phyloP scores from a whole-genome alignment of 2,888 invertebrate genomes.

The Ophion costatus region DNA sequence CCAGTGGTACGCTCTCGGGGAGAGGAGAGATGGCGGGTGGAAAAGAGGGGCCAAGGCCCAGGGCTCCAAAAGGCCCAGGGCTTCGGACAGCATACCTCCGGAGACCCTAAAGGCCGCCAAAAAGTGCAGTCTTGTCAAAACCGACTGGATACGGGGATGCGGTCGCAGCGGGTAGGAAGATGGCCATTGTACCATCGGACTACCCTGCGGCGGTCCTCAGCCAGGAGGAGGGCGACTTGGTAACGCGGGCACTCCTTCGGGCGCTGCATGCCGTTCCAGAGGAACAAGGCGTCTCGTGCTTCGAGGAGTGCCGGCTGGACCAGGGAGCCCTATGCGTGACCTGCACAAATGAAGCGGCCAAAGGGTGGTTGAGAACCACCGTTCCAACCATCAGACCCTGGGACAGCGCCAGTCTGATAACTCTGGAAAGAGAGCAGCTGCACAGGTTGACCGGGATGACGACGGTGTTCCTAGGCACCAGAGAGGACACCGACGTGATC shows the following conservation, averaged over 20 bases:
- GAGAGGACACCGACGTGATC: no score
- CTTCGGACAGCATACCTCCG: constrained; percentile 24
- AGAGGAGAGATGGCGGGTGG: neutral
- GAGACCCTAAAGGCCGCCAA: constrained; percentile 14
- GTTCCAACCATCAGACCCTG: no score
- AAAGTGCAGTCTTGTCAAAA: neutral
- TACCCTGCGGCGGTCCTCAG: neutral
- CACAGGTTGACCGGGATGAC: no score
- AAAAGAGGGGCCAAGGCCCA: neutral
- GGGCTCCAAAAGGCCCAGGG: constrained; percentile 22
- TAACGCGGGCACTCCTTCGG: constrained; percentile 23
- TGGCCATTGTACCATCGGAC: constrained; percentile 6
- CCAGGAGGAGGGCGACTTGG: constrained; percentile 10
- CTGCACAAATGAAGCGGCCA: no score
- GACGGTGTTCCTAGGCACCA: no score
- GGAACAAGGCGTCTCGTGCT: constrained; percentile 29
- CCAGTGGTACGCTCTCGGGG: no score
- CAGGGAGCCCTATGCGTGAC: no score
- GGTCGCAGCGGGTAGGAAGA: no score
- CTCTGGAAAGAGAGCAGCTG: no score
- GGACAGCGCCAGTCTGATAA: no score
- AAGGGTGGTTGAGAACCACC: no score
- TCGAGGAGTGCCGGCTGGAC: constrained; percentile 43
- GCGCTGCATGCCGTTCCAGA: constrained; percentile 21
- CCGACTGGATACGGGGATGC: no score